Evolutionary conservation across 2,797 vertebrate genomes (phyloP).

Genomic region (Sebastes flavidus): DNA sequence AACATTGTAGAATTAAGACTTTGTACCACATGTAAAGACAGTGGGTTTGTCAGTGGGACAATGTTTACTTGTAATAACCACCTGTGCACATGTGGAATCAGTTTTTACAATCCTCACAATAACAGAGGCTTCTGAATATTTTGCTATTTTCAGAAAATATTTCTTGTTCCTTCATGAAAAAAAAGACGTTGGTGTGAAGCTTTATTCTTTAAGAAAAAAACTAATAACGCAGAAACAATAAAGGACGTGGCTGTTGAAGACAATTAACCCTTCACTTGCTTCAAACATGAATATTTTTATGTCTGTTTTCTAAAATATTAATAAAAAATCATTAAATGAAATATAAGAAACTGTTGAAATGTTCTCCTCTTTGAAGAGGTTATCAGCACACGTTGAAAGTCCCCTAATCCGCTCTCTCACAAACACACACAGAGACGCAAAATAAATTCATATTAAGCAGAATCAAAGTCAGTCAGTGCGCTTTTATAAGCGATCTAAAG

Average conservation of each 20-base stretch:
- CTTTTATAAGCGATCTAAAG: not conserved
- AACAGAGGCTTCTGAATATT: not conserved
- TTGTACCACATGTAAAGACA: conserved; percentile 5
- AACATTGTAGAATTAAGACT: conserved; percentile 27
- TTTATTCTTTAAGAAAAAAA: not conserved
- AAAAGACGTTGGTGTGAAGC: not conserved
- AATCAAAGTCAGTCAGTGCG: conserved; percentile 41
- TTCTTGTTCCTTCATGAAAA: not conserved
- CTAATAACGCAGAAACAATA: not conserved
- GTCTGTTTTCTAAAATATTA: not conserved
- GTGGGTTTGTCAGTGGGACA: not conserved
- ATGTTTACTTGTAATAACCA: conserved; percentile 28
- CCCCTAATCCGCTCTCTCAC: conserved; percentile 12
- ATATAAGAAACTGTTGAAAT: conserved; percentile 10
- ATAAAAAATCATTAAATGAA: not conserved
- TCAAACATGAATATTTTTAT: not conserved
- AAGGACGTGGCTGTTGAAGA: not conserved
- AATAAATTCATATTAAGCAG: conserved; percentile 20
- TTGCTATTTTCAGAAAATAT: not conserved
- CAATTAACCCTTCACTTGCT: conserved; percentile 13
- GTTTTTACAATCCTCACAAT: not conserved
- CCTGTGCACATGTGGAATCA: not conserved
- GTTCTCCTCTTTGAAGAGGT: conserved; percentile 26
- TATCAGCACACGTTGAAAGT: conserved; percentile 15
- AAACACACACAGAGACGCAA: conserved; percentile 18